phyloP scores from a whole-genome alignment of 2,797 vertebrate species.

The Yasuhikotakia modesta region DNA sequence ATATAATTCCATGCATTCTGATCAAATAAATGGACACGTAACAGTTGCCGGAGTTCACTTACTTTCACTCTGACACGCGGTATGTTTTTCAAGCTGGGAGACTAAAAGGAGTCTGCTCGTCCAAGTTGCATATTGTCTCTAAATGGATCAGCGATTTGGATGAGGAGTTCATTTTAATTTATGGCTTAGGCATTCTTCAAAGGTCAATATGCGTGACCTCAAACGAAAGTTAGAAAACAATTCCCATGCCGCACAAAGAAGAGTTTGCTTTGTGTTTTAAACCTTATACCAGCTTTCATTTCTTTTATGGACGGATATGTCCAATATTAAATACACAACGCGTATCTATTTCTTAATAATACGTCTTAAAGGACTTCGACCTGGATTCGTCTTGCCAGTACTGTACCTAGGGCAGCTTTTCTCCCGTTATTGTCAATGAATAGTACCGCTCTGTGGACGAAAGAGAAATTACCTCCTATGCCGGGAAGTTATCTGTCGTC shows the following conservation, averaged over 20 bases:
- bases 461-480: conserved; percentile 70
- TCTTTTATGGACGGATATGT: not conserved
- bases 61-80: conserved; percentile 33
- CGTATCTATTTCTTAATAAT: conserved; percentile 5
- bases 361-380: conserved; percentile 25
- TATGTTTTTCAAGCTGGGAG: conserved; percentile 56
- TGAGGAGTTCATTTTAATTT: conserved; percentile 92
- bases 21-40: not conserved
- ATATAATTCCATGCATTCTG: not conserved
- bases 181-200: conserved; percentile 94
- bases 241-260: conserved; percentile 74
- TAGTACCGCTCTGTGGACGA: conserved; percentile 87
- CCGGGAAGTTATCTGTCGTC: conserved; percentile 63
- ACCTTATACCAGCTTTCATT: not conserved
- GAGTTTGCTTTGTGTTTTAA: not conserved
- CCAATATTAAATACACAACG: conserved; percentile 17
- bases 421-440: conserved; percentile 70
- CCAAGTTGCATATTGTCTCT: conserved; percentile 86
- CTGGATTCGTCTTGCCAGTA: conserved; percentile 10
- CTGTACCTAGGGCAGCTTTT: conserved; percentile 6
- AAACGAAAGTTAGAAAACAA: conserved; percentile 83
- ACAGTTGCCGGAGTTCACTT: conserved; percentile 39
- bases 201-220: conserved; percentile 94
- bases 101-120: conserved; percentile 82
- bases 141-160: conserved; percentile 84